Evolutionary conservation across 2,888 invertebrate genomes (phyloP), one percentile per base, ranked within the genome.

Genomic region (Ormyrus pomaceus): DNA sequence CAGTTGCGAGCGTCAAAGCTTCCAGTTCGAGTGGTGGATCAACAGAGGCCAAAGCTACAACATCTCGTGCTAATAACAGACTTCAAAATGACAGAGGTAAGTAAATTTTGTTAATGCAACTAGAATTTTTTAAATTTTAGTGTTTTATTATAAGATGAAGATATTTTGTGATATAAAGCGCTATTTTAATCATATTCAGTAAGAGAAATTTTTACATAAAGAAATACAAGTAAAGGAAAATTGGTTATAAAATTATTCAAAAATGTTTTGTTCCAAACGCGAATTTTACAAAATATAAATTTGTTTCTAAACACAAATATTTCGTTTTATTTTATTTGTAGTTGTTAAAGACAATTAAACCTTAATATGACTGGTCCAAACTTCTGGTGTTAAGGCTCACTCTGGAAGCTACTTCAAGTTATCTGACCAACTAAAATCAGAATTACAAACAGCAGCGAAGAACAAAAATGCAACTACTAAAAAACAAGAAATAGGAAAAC

Each of bases 371-470:
- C 51, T 82, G 6, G 0, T 75, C 0, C 79, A 71, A 56, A 62
- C 48, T 1, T 9, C 71, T 0, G 82, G 82, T 1, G 10, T 3
- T 9, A 81, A 81, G 5, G 79, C 75, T 3, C 55, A 61, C 10
- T 34, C 77, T 9, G 71, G 75, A 2, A 79, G 82, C 10, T 59
- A 76, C 66, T 82, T 80, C 46, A 82, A 82, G 13, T 53, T 82
- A 34, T 50, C 75, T 9, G 19, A 9, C 6, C 62, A 65, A 0
- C 10, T 10, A 7, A 77, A 77, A 11, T 65, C 61, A n/a, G 61
- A 53, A 0, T 0, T 65, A 7, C 48, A 59, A 5, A 56, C 51
- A 34, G 9, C 3, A 4, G 45, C 59, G 0, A 58, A 69, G 8
- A 55, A 19, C n/a, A 77, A 68, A 13, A 51, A 72, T 10, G 50